A percentile compares a stretch with the other conserved stretches of the same genome.
Evolutionary conservation across 2,888 invertebrate species (phyloP).

Genomic region (Lapara coniferarum): DNA sequence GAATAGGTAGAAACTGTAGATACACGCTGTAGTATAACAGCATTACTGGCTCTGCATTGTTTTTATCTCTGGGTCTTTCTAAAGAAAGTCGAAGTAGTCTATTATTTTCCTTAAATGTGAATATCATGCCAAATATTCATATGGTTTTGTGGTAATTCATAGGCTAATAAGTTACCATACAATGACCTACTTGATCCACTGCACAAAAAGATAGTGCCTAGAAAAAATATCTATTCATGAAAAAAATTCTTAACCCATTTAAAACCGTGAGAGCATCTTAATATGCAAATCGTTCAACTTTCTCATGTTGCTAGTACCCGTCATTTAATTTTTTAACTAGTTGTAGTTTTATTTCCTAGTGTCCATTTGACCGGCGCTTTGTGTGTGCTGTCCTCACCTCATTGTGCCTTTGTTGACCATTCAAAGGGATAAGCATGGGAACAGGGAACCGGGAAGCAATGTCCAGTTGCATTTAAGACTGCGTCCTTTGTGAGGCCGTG

Average conservation of each 20-base stretch:
- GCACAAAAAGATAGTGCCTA: too few species aligned
- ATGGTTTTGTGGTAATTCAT: too few species aligned
- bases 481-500: constrained; percentile 21
- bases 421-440: constrained; percentile 63
- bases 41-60: too few species aligned
- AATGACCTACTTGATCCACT: too few species aligned
- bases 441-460: constrained; percentile 79
- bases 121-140: too few species aligned
- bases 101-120: too few species aligned
- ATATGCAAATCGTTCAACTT: constrained; percentile 47
- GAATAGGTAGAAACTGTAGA: too few species aligned
- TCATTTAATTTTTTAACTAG: constrained; percentile 52
- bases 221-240: too few species aligned
- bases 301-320: constrained; percentile 66
- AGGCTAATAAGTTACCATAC: too few species aligned
- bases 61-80: too few species aligned
- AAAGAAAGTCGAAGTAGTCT: too few species aligned
- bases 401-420: constrained; percentile 77
- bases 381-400: constrained; percentile 78
- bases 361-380: constrained; percentile 80
- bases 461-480: constrained; percentile 61
- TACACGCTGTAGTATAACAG: too few species aligned
- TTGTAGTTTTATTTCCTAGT: constrained; percentile 79
- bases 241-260: neutral
- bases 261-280: constrained; percentile 9